phyloP scores from a whole-genome alignment of 2,888 invertebrate species.

The Lithophane socia region DNA sequence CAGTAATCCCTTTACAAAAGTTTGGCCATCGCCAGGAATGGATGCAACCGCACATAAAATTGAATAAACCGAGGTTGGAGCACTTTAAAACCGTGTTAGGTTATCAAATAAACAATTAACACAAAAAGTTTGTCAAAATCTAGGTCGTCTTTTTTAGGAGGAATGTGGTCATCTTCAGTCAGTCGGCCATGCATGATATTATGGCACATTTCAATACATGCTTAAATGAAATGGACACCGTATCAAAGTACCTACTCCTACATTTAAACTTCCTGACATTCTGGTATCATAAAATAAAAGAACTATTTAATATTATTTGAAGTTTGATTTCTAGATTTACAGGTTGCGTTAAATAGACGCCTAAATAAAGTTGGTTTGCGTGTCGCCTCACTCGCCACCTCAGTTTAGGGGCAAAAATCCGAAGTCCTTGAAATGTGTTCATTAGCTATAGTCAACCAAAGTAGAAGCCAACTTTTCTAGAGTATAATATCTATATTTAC shows the following conservation, averaged over 20 bases:
- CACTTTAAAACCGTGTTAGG: not conserved
- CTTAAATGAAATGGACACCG: not conserved
- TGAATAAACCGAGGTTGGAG: slow-evolving; percentile 9
- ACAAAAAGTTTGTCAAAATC: not conserved
- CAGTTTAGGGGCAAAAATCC: slow-evolving; percentile 14
- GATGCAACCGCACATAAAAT: slow-evolving; percentile 54
- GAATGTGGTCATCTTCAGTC: not conserved
- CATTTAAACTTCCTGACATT: not conserved
- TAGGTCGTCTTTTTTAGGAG: not conserved
- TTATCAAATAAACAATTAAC: not conserved
- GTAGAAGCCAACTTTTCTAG: slow-evolving; percentile 18
- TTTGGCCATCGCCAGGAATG: slow-evolving; percentile 65
- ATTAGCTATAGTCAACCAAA: slow-evolving; percentile 13
- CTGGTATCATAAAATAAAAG: not conserved
- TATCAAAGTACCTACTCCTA: not conserved
- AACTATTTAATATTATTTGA: not conserved
- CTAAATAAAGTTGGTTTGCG: slow-evolving; percentile 8
- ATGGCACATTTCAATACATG: no score
- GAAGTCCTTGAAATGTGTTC: slow-evolving; percentile 27
- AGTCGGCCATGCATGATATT: no score
- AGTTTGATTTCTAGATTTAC: slow-evolving; percentile 1
- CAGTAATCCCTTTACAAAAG: slow-evolving; percentile 69
- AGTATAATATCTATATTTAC: slow-evolving; percentile 24
- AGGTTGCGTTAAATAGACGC: not conserved
- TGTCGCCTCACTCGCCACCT: slow-evolving; percentile 12